phyloP scores from a whole-genome alignment of 2,888 invertebrate species.

The Tubulanus polymorphus region DNA sequence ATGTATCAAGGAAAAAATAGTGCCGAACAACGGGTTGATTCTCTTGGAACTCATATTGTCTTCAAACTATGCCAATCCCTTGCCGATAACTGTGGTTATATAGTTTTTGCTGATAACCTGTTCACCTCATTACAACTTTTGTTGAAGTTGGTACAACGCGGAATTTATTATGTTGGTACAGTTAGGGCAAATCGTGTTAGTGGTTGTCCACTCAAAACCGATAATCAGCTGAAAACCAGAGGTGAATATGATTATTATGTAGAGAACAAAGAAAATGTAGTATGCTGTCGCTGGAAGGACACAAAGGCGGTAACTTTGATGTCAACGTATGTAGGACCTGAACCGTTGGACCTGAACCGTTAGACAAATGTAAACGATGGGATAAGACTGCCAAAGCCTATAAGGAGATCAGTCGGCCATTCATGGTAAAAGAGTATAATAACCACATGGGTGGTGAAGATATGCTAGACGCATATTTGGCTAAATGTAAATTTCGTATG shows the following conservation, averaged over 20 bases:
- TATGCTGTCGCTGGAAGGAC: conserved; percentile 6
- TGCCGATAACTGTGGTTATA: conserved; percentile 8
- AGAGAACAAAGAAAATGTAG: background rate
- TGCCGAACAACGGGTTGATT: conserved; percentile 4
- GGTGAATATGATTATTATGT: background rate
- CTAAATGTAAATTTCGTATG: background rate
- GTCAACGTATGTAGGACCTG: background rate
- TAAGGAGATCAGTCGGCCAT: conserved; percentile 7
- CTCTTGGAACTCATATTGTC: conserved; percentile 11
- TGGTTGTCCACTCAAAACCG: background rate
- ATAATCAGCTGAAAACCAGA: background rate
- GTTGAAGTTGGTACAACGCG: conserved; percentile 9
- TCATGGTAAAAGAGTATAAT: conserved; percentile 12
- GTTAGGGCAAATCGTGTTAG: conserved; percentile 9
- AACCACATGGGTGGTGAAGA: conserved; percentile 8
- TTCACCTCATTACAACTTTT: conserved; percentile 11
- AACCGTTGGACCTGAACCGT: conserved; percentile 15
- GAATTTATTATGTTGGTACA: conserved; percentile 14
- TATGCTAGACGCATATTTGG: conserved; percentile 5
- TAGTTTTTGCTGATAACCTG: conserved; percentile 15
- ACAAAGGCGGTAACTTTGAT: conserved; percentile 3
- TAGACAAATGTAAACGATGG: conserved; percentile 1
- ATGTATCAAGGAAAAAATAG: conserved; percentile 10
- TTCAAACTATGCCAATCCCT: conserved; percentile 6
- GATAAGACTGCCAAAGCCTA: background rate